A percentile compares a stretch with the other conserved stretches of the same genome.
These are phyloP conservation scores for Zelostemma sp. DNA, from an alignment of 1,140 invertebrate genomes.

Conservation along the genomic window DNA sequence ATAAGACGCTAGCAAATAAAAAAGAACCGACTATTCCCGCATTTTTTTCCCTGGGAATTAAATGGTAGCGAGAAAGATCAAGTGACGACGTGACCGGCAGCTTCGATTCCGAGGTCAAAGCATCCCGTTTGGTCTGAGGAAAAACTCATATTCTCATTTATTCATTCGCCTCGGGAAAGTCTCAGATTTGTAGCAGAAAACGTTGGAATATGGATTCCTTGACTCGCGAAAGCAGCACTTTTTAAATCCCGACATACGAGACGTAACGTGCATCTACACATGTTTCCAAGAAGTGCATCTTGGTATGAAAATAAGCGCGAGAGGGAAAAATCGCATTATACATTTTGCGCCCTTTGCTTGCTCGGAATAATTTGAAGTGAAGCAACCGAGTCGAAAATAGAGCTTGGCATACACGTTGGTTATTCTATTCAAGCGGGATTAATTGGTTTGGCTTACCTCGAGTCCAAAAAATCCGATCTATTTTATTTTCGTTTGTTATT, in stretches of 20 bases:
- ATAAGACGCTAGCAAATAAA: too few species aligned
- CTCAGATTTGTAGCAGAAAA: conserved; percentile 9
- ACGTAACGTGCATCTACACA: not conserved
- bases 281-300: too few species aligned
- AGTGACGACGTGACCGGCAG: conserved; percentile 21
- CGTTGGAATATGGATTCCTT: conserved; percentile 10
- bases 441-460: too few species aligned
- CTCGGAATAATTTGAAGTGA: conserved; percentile 18
- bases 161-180: conserved; percentile 13
- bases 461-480: too few species aligned
- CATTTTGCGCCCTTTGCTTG: not conserved
- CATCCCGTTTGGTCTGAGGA: conserved; percentile 4
- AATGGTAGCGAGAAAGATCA: conserved; percentile 19
- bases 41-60: conserved; percentile 33
- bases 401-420: too few species aligned
- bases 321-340: too few species aligned
- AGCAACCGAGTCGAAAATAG: too few species aligned
- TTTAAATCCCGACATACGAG: too few species aligned
- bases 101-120: conserved; percentile 11
- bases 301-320: not conserved
- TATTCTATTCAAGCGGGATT: too few species aligned
- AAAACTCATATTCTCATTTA: conserved; percentile 14
- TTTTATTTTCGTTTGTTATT: conserved; percentile 37
- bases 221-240: conserved; percentile 11
- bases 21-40: too few species aligned